Conservation (phyloP, 2,888 invertebrate species). For the Beris chalybata region DNA sequence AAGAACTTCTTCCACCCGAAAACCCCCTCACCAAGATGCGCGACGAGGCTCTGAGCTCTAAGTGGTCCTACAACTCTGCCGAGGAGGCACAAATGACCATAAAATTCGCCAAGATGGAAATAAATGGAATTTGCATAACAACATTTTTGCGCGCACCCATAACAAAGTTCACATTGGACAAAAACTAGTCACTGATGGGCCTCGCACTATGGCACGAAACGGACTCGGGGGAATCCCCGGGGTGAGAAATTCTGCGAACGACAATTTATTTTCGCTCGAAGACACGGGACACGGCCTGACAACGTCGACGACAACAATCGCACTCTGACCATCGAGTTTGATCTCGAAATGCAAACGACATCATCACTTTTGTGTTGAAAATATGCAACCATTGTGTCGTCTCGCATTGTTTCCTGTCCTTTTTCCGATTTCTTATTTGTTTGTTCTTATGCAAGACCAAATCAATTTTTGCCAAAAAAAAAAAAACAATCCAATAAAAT, state of each 20-base stretch:
- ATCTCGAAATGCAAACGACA: constrained; percentile 18
- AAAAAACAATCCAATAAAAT: no score
- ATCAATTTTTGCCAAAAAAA: no score
- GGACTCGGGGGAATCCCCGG: not conserved
- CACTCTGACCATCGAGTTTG: constrained; percentile 7
- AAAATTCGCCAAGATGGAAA: constrained; percentile 7
- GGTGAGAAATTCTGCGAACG: not conserved
- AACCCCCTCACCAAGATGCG: no score
- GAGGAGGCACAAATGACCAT: constrained; percentile 2
- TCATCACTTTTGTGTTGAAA: constrained; percentile 13
- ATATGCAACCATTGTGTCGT: no score
- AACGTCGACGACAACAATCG: constrained; percentile 3
- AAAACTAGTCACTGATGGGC: not conserved
- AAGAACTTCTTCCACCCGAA: no score
- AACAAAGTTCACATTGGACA: not conserved
- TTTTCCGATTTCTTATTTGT: no score
- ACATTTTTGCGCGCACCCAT: constrained; percentile 3
- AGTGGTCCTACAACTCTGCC: no score
- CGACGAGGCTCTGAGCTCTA: no score
- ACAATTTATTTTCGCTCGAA: constrained; percentile 20
- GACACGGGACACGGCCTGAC: not conserved
- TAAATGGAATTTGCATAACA: constrained; percentile 24
- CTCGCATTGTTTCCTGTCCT: no score
- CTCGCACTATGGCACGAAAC: not conserved
- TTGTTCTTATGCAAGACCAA: no score